Evolutionary conservation across 1,140 invertebrate genomes (phyloP), one percentile per base, ranked within the genome.

Genomic region (Xylocopa sonorina): DNA sequence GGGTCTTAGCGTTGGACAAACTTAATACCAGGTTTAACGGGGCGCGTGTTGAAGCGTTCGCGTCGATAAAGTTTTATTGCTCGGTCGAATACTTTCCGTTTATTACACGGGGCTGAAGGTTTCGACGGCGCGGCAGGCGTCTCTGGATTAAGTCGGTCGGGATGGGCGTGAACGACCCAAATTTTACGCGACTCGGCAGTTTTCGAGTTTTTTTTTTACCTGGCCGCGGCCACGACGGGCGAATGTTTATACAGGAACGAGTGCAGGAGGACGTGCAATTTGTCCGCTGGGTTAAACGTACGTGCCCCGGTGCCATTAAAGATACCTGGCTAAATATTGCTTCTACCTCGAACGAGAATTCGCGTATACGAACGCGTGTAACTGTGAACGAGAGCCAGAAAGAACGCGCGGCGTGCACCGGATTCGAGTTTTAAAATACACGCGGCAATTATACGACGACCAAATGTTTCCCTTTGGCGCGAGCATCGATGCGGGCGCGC

Each of bases 141-240:
- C 29, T 46, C 9, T 21, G 48, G 41, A 57, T 67, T 27, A 53
- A 55, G 73, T 57, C 38, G 73, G 62, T 18, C 63, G 51, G 50
- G n/a, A n/a, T 41, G 51, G 74, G 41, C 60, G 58, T 24, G 24
- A 55, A 41, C 73, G 74, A 77, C 74, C 74, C 64, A 77, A 77
- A 77, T 77, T 77, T 55, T 57, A 18, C 53, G 41, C 41, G 53
- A 21, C 16, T 58, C 74, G 43, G 10, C 32, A 48, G 51, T 68
- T 76, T 76, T 76, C 63, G 41, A 34, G 27, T 46, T 68, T 32
- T 58, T 68, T 32, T 58, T 34, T 58, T n/a, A 3, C 10, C n/a
- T 10, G n/a, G 32, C 3, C 14, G 10, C 53, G n/a, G 32, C 3
- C 14, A 6, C 53, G n/a, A 41, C 29, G 29, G 38, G 34, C 27